Conservation (phyloP, 1,140 invertebrate genomes). For the Microplitis mediator region DNA sequence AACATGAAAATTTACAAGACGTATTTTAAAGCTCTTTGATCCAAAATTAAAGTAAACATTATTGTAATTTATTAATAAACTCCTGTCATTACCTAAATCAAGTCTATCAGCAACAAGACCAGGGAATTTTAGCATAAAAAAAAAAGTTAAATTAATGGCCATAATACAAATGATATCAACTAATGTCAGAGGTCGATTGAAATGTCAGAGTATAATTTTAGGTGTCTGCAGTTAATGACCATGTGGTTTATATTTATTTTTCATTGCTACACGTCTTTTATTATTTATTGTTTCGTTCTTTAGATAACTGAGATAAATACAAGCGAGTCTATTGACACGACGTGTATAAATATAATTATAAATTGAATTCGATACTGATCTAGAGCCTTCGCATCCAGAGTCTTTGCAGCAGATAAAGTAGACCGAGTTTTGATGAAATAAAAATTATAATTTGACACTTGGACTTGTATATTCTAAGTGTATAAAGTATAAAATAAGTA, state of each 20-base stretch:
- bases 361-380: no score
- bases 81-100: no score
- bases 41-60: background rate
- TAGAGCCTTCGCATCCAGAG: no score
- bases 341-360: background rate
- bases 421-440: no score
- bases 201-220: slow-evolving; percentile 55
- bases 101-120: no score
- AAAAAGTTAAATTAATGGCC: no score
- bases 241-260: slow-evolving; percentile 25
- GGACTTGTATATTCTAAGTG: background rate
- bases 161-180: slow-evolving; percentile 30
- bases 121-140: no score
- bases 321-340: slow-evolving; percentile 4
- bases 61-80: background rate
- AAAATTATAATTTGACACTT: background rate
- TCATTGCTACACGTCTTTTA: background rate
- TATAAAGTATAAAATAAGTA: background rate
- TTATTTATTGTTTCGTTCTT: slow-evolving; percentile 14
- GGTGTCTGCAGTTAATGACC: slow-evolving; percentile 49
- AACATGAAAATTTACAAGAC: slow-evolving; percentile 38
- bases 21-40: slow-evolving; percentile 26
- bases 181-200: slow-evolving; percentile 45
- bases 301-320: slow-evolving; percentile 3
- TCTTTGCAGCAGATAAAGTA: no score